Evolutionary conservation across 37 sponge, comb jelly and placozoan species (phyloP).

Genomic region (Halichondria panicea): DNA sequence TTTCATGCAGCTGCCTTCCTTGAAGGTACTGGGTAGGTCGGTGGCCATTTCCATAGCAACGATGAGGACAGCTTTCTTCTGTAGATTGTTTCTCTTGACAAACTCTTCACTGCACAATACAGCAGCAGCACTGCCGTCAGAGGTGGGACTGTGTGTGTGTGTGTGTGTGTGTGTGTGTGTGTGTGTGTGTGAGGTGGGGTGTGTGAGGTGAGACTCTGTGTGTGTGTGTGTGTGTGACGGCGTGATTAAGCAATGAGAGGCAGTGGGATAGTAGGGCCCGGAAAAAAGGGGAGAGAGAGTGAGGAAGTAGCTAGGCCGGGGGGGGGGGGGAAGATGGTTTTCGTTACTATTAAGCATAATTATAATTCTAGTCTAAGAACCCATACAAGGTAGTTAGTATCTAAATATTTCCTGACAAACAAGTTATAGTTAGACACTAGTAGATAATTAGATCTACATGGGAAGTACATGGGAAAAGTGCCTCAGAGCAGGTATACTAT

Average conservation of each 20-base stretch:
- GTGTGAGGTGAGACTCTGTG: conserved; percentile 1
- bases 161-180: background rate
- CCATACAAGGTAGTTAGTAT: too few species aligned
- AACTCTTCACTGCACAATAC: conserved; percentile 88
- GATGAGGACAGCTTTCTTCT: conserved; percentile 87
- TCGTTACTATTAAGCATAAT: too few species aligned
- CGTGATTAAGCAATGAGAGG: background rate
- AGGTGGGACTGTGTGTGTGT: conserved; percentile 68
- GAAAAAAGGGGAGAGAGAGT: background rate
- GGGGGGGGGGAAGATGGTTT: conserved; percentile 3
- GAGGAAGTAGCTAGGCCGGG: background rate
- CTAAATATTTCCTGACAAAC: too few species aligned
- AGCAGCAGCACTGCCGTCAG: conserved; percentile 90
- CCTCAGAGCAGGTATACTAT: too few species aligned
- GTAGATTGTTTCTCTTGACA: conserved; percentile 60
- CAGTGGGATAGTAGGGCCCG: too few species aligned
- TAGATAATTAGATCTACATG: too few species aligned
- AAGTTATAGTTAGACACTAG: too few species aligned
- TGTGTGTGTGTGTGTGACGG: background rate
- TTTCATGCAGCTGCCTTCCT: conserved; percentile 86
- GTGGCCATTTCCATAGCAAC: conserved; percentile 92
- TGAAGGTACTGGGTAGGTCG: conserved; percentile 89
- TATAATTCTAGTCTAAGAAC: too few species aligned
- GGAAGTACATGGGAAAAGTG: too few species aligned
- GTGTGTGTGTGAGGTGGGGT: background rate